Conservation (phyloP, 2,797 vertebrate genomes). For the Orientallactaga sibirica region DNA sequence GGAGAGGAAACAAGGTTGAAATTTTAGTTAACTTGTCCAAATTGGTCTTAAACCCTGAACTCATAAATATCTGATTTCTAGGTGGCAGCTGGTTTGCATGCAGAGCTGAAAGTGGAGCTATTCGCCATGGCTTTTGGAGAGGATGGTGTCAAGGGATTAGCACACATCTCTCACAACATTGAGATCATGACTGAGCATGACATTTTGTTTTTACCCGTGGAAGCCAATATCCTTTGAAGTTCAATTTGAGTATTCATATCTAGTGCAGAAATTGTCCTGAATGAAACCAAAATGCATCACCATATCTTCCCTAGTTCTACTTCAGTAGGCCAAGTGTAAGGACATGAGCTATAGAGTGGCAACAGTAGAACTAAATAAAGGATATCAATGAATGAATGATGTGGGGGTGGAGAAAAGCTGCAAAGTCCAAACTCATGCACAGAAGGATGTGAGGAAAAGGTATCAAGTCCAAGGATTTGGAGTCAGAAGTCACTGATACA, state of each 20-base stretch:
- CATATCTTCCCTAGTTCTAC: neutral
- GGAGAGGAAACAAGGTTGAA: neutral
- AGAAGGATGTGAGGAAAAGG: neutral
- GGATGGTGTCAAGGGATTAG: slow-evolving; percentile 72
- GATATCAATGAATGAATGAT: neutral
- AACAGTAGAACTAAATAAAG: neutral
- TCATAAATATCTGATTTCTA: slow-evolving; percentile 72
- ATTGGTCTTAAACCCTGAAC: neutral
- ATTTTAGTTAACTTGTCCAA: neutral
- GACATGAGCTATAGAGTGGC: neutral
- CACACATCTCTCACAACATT: slow-evolving; percentile 88
- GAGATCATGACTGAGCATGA: slow-evolving; percentile 92
- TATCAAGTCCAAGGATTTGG: neutral
- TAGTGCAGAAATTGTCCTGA: neutral
- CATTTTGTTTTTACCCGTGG: slow-evolving; percentile 92
- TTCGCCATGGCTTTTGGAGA: slow-evolving; percentile 87
- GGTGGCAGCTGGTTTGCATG: slow-evolving; percentile 94
- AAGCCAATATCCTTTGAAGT: slow-evolving; percentile 94
- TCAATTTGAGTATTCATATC: neutral
- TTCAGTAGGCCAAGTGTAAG: neutral
- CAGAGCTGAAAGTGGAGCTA: slow-evolving; percentile 91
- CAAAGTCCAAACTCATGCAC: neutral
- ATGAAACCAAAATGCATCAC: neutral
- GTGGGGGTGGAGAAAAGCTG: neutral
- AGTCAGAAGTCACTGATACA: neutral